A percentile compares a stretch with the other conserved stretches of the same genome.
Evolutionary conservation across 2,113 vertebrate species (phyloP).

Genomic region (Macrotus californicus): DNA sequence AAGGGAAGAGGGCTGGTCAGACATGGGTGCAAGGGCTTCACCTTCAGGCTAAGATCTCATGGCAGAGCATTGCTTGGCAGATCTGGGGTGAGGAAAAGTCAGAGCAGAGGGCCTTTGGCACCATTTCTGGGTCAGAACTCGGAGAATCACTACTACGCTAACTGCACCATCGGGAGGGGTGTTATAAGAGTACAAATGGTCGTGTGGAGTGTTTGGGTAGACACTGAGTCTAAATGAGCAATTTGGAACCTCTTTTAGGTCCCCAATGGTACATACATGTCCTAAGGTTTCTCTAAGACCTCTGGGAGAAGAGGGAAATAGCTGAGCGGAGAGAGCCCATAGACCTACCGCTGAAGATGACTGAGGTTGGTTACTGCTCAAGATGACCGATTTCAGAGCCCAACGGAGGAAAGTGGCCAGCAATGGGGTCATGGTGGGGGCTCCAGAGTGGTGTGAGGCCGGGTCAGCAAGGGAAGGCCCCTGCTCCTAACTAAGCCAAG

Average conservation of each 20-base stretch:
- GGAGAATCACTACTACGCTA: not conserved
- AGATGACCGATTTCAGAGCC: not conserved
- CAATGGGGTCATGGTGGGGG: rapidly evolving
- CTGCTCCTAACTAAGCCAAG: not conserved
- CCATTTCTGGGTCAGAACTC: not conserved
- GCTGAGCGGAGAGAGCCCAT: not conserved
- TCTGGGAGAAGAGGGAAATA: not conserved
- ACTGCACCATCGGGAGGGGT: not conserved
- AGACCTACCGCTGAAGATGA: not conserved
- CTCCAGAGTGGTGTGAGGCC: not conserved
- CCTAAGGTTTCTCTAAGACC: not conserved
- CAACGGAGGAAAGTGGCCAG: too few species aligned
- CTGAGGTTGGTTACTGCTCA: not conserved
- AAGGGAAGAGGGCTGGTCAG: not conserved
- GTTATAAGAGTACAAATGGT: not conserved
- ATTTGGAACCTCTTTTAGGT: not conserved
- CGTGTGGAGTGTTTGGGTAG: not conserved
- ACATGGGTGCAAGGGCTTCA: not conserved
- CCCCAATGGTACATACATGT: not conserved
- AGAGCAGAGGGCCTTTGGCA: not conserved
- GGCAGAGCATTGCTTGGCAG: not conserved
- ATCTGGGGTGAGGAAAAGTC: not conserved
- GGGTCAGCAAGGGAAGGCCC: not conserved
- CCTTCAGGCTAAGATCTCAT: not conserved
- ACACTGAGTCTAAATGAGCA: not conserved